Base-by-base conservation (phyloP, 2,113 vertebrate genomes). In the Aptenodytes patagonicus region DNA sequence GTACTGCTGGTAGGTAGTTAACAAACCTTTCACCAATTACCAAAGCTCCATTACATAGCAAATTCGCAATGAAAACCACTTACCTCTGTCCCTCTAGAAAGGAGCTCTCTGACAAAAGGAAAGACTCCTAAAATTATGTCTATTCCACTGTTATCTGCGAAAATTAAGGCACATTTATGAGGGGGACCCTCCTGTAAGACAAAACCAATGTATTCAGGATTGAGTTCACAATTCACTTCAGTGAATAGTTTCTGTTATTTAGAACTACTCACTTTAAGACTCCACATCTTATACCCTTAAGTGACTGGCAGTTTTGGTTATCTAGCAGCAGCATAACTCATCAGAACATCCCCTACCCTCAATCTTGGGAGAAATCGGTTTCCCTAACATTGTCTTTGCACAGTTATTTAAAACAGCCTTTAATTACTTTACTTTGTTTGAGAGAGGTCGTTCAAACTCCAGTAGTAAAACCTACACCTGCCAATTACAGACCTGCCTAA, bases 101-200 rank as follows among this genome's bases (percentile, higher is more conserved):
- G 99, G 88, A 99, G 99, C 97, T 99, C 99, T 98, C 99, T 98
- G 97, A 99, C 99, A 98, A 99, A 99, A 96, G 99, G 99, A 98
- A 99, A 99, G 97, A 99, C 99, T 94, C 99, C 99, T 97, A 99
- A 98, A 98, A 99, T 99, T 98, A 99, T 99, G 98, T 99, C 99
- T 97, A 99, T 98, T 97, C 99, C 99, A 98, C 99, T 99, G 98
- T 99, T 99, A 99, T 99, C 99, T 98, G 99, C 99, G 98, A 99
- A 99, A 99, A 99, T 99, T 98, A 99, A 99, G 98, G 99, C 99
- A 99, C 99, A 99, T 99, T 99, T 99, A 97, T 99, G 99, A 99
- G 99, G 99, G 94, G 99, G 98, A 96, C 99, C 99, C 99, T 99
- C 99, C 99, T 99, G 99, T 75, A 99, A 99, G 98, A 99, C 97